Conservation (phyloP, 2,888 invertebrate species). For the Luperina testacea region DNA sequence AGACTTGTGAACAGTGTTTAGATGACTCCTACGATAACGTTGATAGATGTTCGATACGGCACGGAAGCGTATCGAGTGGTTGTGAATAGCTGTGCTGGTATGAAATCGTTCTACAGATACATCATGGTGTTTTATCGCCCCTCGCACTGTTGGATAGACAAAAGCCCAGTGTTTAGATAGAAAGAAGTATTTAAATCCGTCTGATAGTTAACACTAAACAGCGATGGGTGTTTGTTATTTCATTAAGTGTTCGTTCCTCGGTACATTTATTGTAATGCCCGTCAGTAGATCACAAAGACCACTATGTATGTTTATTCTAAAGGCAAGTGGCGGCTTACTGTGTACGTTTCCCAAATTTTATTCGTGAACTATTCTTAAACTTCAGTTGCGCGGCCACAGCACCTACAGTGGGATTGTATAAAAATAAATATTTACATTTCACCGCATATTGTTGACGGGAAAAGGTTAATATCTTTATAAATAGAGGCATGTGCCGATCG, state of each 20-base stretch:
- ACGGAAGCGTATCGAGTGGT: too few relatives aligned
- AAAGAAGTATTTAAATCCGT: slow-evolving; percentile 83
- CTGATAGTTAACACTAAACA: slow-evolving; percentile 80
- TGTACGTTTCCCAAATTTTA: slow-evolving; percentile 69
- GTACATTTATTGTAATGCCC: slow-evolving; percentile 86
- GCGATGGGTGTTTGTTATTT: slow-evolving; percentile 85
- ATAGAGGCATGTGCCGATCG: slow-evolving; percentile 68
- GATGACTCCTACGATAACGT: too few relatives aligned
- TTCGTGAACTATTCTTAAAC: slow-evolving; percentile 75
- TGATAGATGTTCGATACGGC: too few relatives aligned
- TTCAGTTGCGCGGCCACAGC: slow-evolving; percentile 56
- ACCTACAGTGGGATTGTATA: slow-evolving; percentile 76
- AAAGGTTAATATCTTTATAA: slow-evolving; percentile 86
- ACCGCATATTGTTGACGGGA: slow-evolving; percentile 82
- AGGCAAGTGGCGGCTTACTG: slow-evolving; percentile 73
- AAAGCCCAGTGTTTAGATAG: slow-evolving; percentile 84
- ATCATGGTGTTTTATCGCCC: slow-evolving; percentile 74
- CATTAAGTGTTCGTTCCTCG: slow-evolving; percentile 82
- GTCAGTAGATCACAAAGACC: slow-evolving; percentile 82
- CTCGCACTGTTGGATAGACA: slow-evolving; percentile 82
- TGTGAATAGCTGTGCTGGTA: slow-evolving; percentile 19
- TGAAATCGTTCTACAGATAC: slow-evolving; percentile 67
- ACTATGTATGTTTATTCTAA: slow-evolving; percentile 76
- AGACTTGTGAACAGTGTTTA: too few relatives aligned
- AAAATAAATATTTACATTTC: slow-evolving; percentile 85